Evolutionary conservation across 2,888 invertebrate species (phyloP).

Genomic region (Diarsia dahlii): DNA sequence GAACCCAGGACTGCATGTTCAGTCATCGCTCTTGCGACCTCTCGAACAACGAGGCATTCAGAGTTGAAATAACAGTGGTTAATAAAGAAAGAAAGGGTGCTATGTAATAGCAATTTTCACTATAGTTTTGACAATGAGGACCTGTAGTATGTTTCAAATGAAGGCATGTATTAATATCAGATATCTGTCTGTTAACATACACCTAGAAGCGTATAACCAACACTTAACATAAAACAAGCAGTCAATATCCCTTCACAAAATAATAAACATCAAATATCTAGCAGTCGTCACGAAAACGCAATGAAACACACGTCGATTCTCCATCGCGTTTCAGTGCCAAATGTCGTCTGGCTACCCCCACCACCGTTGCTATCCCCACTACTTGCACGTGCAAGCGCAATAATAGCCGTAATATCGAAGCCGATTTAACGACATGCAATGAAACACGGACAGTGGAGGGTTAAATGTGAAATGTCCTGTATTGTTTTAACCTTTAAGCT

Average conservation of each 20-base stretch:
- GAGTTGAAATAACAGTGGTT: too few relatives aligned
- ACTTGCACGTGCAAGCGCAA: constrained; percentile 65
- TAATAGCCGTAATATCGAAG: constrained; percentile 63
- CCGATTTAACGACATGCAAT: constrained; percentile 66
- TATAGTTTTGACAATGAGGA: too few relatives aligned
- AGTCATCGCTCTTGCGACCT: too few relatives aligned
- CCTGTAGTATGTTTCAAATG: not conserved
- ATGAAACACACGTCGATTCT: constrained; percentile 53
- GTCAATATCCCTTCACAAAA: constrained; percentile 16
- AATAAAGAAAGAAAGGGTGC: too few relatives aligned
- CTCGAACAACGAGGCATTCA: too few relatives aligned
- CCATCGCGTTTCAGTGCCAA: constrained; percentile 60
- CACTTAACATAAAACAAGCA: constrained; percentile 7
- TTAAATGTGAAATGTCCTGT: constrained; percentile 58
- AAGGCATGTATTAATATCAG: not conserved
- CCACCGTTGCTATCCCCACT: constrained; percentile 18
- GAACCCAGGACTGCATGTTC: too few relatives aligned
- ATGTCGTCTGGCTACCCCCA: constrained; percentile 51
- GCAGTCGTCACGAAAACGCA: constrained; percentile 52
- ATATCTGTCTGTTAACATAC: not conserved
- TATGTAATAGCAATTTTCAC: too few relatives aligned
- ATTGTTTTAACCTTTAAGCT: constrained; percentile 63
- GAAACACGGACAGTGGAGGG: constrained; percentile 58
- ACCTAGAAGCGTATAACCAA: not conserved
- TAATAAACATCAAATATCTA: constrained; percentile 36